Conservation (phyloP, 2,888 invertebrate species). For the Hyppa rectilinea region DNA sequence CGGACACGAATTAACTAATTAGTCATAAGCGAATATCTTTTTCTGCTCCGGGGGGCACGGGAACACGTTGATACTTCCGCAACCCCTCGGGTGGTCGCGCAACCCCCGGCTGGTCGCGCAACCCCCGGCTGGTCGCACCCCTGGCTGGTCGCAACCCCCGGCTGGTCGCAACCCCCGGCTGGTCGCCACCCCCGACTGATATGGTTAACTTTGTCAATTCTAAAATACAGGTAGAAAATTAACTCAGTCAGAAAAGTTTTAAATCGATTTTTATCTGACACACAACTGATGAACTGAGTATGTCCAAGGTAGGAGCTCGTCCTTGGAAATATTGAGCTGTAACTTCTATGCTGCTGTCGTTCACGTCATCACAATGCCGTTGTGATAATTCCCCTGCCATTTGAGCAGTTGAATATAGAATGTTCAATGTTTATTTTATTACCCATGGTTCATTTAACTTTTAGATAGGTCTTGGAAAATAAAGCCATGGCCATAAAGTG, state of each 20-base stretch:
- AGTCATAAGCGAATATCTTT: neutral
- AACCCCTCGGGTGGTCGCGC: no score
- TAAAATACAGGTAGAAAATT: neutral
- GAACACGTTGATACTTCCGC: no score
- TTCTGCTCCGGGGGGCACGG: no score
- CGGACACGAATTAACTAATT: neutral
- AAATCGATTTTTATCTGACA: neutral
- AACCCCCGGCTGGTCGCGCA: no score
- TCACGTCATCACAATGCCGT: slow-evolving; percentile 9
- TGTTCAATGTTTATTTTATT: slow-evolving; percentile 45
- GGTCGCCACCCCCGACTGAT: no score
- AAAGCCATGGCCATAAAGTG: neutral
- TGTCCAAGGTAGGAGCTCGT: neutral
- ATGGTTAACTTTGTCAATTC: neutral
- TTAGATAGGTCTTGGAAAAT: slow-evolving; percentile 23
- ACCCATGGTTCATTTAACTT: slow-evolving; percentile 23
- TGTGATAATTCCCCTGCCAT: slow-evolving; percentile 23
- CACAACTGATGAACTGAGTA: neutral
- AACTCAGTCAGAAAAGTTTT: slow-evolving; percentile 4
- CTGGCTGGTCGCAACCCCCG: no score
- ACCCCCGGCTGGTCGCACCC: no score
- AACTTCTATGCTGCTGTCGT: neutral
- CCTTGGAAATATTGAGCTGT: neutral
- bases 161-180: no score
- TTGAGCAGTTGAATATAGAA: slow-evolving; percentile 27